Evolutionary conservation across 2,113 vertebrate species (phyloP).

Genomic region (Esox niger): DNA sequence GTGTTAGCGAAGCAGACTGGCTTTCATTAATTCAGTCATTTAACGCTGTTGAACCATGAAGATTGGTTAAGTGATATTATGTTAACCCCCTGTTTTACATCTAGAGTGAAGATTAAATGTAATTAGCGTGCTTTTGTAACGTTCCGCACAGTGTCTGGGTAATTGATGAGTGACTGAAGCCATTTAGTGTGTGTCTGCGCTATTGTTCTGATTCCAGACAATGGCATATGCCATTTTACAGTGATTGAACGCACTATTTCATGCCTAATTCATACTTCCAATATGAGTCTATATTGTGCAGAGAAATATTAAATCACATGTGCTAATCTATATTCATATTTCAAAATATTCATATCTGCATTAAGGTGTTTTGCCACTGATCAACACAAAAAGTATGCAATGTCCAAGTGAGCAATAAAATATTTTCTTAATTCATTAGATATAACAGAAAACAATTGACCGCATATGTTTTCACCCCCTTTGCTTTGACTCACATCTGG

Average conservation of each 20-base stretch:
- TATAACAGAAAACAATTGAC: too few relatives aligned
- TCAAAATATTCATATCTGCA: too few relatives aligned
- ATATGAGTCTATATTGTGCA: slow-evolving; percentile 20
- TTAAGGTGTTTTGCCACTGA: too few relatives aligned
- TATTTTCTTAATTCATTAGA: too few relatives aligned
- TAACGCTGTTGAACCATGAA: slow-evolving; percentile 72
- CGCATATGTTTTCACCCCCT: too few relatives aligned
- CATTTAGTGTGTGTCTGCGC: slow-evolving; percentile 51
- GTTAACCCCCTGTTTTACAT: slow-evolving; percentile 79
- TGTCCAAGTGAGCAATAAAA: too few relatives aligned
- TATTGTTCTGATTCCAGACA: slow-evolving; percentile 53
- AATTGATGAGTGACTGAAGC: slow-evolving; percentile 68
- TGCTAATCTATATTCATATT: background rate
- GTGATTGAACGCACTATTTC: slow-evolving; percentile 33
- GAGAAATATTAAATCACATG: background rate
- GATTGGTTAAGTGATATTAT: slow-evolving; percentile 78
- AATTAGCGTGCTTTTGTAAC: slow-evolving; percentile 72
- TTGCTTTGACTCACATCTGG: too few relatives aligned
- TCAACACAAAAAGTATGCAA: too few relatives aligned
- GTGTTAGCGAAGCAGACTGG: slow-evolving; percentile 69
- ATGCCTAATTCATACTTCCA: slow-evolving; percentile 32
- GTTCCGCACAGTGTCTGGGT: slow-evolving; percentile 52
- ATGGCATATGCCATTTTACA: slow-evolving; percentile 40
- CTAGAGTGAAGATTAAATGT: slow-evolving; percentile 70
- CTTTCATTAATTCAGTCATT: slow-evolving; percentile 77